A percentile compares a stretch with the other conserved stretches of the same genome.
These are phyloP conservation scores for Timandra comae DNA, from an alignment of 2,888 invertebrate species.

Conservation along the genomic window DNA sequence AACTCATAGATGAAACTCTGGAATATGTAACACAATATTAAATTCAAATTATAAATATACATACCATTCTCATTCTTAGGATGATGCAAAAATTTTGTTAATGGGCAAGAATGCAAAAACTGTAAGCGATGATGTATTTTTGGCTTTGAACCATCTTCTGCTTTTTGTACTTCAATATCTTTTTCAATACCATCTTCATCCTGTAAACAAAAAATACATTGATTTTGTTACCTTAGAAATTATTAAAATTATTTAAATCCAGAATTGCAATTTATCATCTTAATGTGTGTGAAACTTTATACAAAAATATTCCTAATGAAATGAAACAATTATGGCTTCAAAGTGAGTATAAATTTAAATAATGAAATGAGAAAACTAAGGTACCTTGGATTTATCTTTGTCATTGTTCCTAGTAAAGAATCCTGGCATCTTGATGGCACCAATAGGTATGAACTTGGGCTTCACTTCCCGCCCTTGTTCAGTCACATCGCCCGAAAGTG, in stretches of 20 bases:
- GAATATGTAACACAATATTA: neutral
- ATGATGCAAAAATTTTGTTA: slow-evolving; percentile 58
- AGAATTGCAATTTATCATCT: too few species aligned
- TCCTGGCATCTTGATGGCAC: slow-evolving; percentile 92
- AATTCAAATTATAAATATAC: slow-evolving; percentile 4
- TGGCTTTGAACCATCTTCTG: slow-evolving; percentile 50
- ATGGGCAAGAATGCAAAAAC: slow-evolving; percentile 56
- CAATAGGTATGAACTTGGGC: slow-evolving; percentile 89
- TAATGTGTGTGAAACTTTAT: too few species aligned
- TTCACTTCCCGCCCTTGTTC: slow-evolving; percentile 85
- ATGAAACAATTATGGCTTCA: too few species aligned
- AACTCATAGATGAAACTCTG: too few species aligned
- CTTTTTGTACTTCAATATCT: slow-evolving; percentile 53
- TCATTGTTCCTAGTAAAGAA: slow-evolving; percentile 88
- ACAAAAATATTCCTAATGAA: too few species aligned
- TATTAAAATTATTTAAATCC: too few species aligned
- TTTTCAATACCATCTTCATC: slow-evolving; percentile 64
- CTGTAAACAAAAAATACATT: too few species aligned
- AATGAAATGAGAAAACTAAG: too few species aligned
- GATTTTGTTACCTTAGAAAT: too few species aligned
- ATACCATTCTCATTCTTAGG: slow-evolving; percentile 50
- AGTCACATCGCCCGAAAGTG: slow-evolving; percentile 72
- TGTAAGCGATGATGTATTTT: slow-evolving; percentile 51
- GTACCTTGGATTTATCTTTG: slow-evolving; percentile 83
- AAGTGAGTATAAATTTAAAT: too few species aligned